Percentiles rank a stretch among this genome's conserved stretches.
phyloP scores from a whole-genome alignment of 2,113 vertebrate genomes.

The Galemys pyrenaicus region DNA sequence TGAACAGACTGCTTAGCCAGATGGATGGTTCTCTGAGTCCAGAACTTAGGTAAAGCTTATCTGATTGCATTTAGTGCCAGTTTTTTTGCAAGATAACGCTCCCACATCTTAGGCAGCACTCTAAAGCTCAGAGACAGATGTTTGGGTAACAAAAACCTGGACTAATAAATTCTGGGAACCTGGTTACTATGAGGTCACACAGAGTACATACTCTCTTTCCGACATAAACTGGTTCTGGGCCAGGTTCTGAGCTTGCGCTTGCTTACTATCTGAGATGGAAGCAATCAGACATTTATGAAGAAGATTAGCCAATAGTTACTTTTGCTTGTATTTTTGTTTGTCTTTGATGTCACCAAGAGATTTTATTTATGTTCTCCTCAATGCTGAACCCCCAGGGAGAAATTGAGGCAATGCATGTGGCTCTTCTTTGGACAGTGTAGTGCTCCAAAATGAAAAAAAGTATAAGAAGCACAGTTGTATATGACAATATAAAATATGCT shows the following conservation, averaged over 20 bases:
- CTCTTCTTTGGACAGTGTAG: background rate
- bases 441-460: background rate
- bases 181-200: background rate
- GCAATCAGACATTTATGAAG: background rate
- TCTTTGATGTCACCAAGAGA: background rate
- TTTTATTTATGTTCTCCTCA: slow-evolving; percentile 28
- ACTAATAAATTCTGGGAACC: background rate
- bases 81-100: background rate
- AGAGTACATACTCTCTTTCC: background rate
- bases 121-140: background rate
- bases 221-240: background rate
- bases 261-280: background rate
- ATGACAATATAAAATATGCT: background rate
- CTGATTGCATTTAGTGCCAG: background rate
- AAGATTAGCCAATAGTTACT: background rate
- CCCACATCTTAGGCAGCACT: background rate
- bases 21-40: background rate
- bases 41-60: background rate
- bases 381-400: background rate
- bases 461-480: background rate
- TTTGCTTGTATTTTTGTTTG: background rate
- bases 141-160: background rate
- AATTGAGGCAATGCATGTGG: background rate
- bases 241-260: background rate
- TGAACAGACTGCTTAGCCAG: background rate